Evolutionary conservation across 2,113 vertebrate genomes (phyloP), one percentile per base, ranked within the genome.

Genomic region (Anser cygnoides): DNA sequence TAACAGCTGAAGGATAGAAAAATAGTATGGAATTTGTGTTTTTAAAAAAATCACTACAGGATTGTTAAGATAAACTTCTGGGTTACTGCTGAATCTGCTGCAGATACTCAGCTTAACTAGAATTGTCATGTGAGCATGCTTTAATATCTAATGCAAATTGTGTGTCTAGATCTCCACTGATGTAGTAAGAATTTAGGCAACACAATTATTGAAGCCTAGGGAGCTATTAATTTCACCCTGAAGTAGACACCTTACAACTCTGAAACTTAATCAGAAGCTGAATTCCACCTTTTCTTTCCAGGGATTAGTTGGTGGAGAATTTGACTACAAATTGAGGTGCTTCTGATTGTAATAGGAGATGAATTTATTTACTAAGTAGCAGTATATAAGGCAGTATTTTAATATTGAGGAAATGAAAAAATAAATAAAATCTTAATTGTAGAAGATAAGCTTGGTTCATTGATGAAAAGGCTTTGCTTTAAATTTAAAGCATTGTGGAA

Each of bases 241-340:
- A 68, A 5, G 11, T 21, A 89, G 74, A 28, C 13, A 37, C 17
- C 17, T 93, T 58, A 33, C 2, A n/a, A 33, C 13, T 67, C 31
- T 50, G 10, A n/a, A 68, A 67, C 12, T 81, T 82, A 54, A 63
- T 43, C 22, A 63, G 74, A 76, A 35, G 31, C 17, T 81, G 59
- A 55, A 33, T 62, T 87, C 29, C 54, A 1, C 26, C 9, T 43
- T 31, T 5, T 31, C 8, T 55, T 72, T 15, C 0, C 0, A 44
- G 22, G 10, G 5, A 20, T 65, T 41, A 63, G 55, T 50, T 78
- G 39, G 9, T 58, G 23, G 26, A 83, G 13, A n/a, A 22, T 93
- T 75, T 49, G 37, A 35, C 13, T 16, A 21, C 11, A 55, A 59
- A 65, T 74, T 12, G 28, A 57, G 3, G 22, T 90, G 19, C 21